Percentiles rank a stretch among this genome's conserved stretches.
Evolutionary conservation across 2,888 invertebrate species (phyloP).

Genomic region (Strigamia transsilvanica): DNA sequence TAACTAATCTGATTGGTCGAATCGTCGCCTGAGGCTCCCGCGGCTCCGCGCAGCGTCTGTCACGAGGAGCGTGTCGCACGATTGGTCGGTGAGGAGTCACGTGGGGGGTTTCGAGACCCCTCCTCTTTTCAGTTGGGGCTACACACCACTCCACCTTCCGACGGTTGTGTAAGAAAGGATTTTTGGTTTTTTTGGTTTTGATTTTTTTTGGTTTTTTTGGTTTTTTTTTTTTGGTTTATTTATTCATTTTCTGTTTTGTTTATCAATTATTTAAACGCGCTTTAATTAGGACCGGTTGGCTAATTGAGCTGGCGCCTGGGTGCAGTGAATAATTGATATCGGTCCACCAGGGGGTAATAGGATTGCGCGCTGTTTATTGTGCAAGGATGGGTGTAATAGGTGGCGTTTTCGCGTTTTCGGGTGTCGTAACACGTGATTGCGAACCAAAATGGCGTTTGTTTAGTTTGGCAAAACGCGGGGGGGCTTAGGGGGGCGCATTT

Average conservation of each 20-base stretch:
- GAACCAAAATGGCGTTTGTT: not conserved
- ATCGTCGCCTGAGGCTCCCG: slow-evolving; percentile 43
- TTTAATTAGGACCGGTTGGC: not conserved
- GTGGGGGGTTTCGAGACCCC: not conserved
- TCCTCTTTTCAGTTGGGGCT: not conserved
- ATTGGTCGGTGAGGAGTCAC: slow-evolving; percentile 33
- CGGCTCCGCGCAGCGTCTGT: slow-evolving; percentile 51
- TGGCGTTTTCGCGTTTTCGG: not conserved
- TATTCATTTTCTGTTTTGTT: not conserved
- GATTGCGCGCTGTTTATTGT: not conserved
- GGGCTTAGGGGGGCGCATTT: no score
- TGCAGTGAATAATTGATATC: not conserved
- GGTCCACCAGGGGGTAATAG: not conserved
- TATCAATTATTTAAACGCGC: not conserved
- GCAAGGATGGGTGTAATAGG: not conserved
- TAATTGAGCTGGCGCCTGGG: not conserved
- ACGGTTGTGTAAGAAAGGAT: not conserved
- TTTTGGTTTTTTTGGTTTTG: not conserved
- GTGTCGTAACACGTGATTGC: not conserved
- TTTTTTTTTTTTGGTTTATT: not conserved
- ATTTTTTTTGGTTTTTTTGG: not conserved
- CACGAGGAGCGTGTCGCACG: slow-evolving; percentile 27
- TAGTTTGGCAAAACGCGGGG: no score
- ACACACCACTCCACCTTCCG: not conserved
- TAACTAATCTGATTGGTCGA: slow-evolving; percentile 56